Evolutionary conservation across 2,888 invertebrate genomes (phyloP), one percentile per base, ranked within the genome.

Genomic region (Amiota mariae): DNA sequence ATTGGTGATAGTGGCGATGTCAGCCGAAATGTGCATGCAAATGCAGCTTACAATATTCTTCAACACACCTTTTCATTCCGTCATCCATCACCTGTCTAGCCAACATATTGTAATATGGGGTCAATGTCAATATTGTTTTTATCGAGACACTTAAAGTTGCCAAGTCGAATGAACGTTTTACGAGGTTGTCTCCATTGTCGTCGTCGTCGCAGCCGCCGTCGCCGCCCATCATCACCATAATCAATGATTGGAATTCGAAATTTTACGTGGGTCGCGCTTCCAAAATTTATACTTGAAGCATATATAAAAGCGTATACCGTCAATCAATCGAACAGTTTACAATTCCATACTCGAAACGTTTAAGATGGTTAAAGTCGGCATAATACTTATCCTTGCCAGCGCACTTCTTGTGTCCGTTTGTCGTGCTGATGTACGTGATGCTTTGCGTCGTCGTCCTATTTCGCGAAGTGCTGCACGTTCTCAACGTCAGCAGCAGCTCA

Each of bases 81-180:
- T 36, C 36, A 36, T 36, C 36, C 36, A 36, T 36, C 36, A 36
- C 2, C 6, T 36, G 36, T 36, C 36, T 54, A 54, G n/a, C 54
- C 13, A 54, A 54, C 10, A 54, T 13, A 54, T 54, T 15, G 8
- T 15, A 54, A 54, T 81, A 79, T 80, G 80, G 78, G 85, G 82
- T 84, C 82, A 82, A 82, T 82, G 85, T 82, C 82, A 82, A 79
- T 73, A 70, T 73, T 79, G 84, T 78, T 78, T 78, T 73, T 73
- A 12, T 70, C 59, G 70, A 67, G 57, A 15, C 66, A 15, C 10
- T 54, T 59, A 20, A 20, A 59, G 59, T 56, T 18, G 24, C 24
- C 12, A 1, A 54, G 51, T 24, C 51, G 51, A 24, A 48, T 54
- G 54, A 68, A 51, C 51, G 36, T 68, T 68, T 54, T 54, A 68